A percentile compares a stretch with the other conserved stretches of the same genome.
These are phyloP conservation scores for Rachycentron canadum DNA, from an alignment of 2,797 vertebrate genomes.

Conservation along the genomic window DNA sequence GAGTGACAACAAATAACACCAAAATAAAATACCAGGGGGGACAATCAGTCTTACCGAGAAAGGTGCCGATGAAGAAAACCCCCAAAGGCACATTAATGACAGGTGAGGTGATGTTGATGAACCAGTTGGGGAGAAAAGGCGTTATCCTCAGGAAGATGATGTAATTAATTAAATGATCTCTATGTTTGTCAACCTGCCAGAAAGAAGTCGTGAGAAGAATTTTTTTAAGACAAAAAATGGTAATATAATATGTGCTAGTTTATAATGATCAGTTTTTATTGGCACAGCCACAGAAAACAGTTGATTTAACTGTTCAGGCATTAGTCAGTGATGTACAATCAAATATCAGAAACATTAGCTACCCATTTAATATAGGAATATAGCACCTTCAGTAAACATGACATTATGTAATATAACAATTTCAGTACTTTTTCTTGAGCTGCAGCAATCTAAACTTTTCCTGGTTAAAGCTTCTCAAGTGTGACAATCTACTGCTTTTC, in stretches of 20 bases:
- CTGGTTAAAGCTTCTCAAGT: not conserved
- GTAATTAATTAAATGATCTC: conserved; percentile 98
- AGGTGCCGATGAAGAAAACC: conserved; percentile 98
- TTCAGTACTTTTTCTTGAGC: not conserved
- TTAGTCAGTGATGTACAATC: too few species aligned
- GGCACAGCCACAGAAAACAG: too few species aligned
- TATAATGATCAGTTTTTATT: not conserved
- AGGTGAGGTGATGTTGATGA: conserved; percentile 99
- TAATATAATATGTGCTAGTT: not conserved
- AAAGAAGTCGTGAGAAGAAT: conserved; percentile 11
- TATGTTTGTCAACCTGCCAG: conserved; percentile 94
- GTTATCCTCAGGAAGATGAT: conserved; percentile 99
- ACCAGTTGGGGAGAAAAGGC: conserved; percentile 99
- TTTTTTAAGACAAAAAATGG: not conserved
- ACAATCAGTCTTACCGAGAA: conserved; percentile 89
- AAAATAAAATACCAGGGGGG: not conserved
- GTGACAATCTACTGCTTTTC: not conserved
- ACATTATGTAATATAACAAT: not conserved
- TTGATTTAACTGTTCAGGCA: too few species aligned
- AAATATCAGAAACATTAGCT: not conserved
- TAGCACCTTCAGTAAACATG: not conserved
- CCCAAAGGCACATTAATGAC: conserved; percentile 98
- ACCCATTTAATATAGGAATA: too few species aligned
- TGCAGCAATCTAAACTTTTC: not conserved
- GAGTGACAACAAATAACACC: not conserved